Conservation (phyloP, 2,113 vertebrate genomes). For the Colossoma macropomum region DNA sequence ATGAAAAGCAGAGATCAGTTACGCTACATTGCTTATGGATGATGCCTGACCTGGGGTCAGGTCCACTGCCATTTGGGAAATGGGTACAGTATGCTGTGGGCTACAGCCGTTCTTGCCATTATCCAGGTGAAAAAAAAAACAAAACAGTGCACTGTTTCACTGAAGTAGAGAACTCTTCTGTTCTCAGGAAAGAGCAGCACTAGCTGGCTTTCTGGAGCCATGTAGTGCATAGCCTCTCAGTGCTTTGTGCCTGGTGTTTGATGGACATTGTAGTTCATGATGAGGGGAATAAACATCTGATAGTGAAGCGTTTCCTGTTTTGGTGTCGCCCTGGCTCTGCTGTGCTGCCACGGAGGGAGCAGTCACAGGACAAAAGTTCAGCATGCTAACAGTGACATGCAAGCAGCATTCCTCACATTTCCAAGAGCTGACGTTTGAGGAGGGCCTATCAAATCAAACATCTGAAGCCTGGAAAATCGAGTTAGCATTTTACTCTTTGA, state of each 20-base stretch:
- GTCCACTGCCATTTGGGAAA: not conserved
- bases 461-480: conserved; percentile 23
- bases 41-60: conserved; percentile 6
- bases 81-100: not conserved
- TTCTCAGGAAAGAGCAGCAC: not conserved
- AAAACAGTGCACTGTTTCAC: not conserved
- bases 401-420: conserved; percentile 72
- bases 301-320: conserved; percentile 79
- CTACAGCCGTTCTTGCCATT: not conserved
- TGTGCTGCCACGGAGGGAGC: conserved; percentile 68
- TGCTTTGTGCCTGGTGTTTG: conserved; percentile 44
- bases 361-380: conserved; percentile 78
- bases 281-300: conserved; percentile 77
- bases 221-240: not conserved
- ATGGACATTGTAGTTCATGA: conserved; percentile 60
- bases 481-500: not conserved
- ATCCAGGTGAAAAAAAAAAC: not conserved
- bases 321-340: conserved; percentile 75
- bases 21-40: conserved; percentile 37
- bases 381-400: conserved; percentile 69
- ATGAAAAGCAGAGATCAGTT: conserved; percentile 18
- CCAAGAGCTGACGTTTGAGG: conserved; percentile 68
- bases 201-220: not conserved
- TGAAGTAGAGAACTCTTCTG: not conserved
- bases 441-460: conserved; percentile 14